Evolutionary conservation across 2,113 vertebrate genomes (phyloP), one percentile per base, ranked within the genome.

Genomic region (Datnioides undecimradiatus): DNA sequence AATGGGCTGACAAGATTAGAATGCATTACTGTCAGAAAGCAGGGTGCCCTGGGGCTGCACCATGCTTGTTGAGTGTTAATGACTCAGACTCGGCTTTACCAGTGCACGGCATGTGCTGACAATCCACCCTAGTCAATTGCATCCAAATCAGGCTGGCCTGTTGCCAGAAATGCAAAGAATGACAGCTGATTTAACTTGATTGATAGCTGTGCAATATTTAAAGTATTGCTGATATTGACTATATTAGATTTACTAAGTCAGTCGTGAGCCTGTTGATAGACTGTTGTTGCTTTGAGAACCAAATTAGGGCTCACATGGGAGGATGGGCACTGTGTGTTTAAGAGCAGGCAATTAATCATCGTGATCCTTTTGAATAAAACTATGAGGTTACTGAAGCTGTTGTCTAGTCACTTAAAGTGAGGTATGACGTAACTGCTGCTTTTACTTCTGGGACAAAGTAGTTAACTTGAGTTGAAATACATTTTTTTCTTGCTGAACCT

Each of bases 1-100:
- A 92, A 91, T 91, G 86, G 88, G 65, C 89, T 90, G 92, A 92
- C 83, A 89, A 90, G 91, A 94, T 94, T 94, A 93, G 91, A 93
- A 92, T 91, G 88, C 93, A 93, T 94, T 93, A 91, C 85, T 90
- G 91, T 91, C 90, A 90, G 92, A 92, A 81, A 87, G 83, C 88
- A 84, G 66, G 74, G 88, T 73, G 85, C 74, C 91, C 89, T 80
- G 83, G 87, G 90, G 91, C 87, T 88, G 88, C 91, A 84, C 79
- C 63, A 46, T 62, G 88, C 90, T 76, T 52, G 84, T 80, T 88
- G 90, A 84, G 91, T 88, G 87, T 90, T 94, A 94, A 94, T 93
- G 89, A 94, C 91, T 93, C 69, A 79, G 87, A 83, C 87, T 80
- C 45, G 51, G 79, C 76, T 64, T 88, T 76, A 73, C 87, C 73